Evolutionary conservation across 2,797 vertebrate species (phyloP), one percentile per base, ranked within the genome.

Genomic region (Chaetodon trifasciatus): DNA sequence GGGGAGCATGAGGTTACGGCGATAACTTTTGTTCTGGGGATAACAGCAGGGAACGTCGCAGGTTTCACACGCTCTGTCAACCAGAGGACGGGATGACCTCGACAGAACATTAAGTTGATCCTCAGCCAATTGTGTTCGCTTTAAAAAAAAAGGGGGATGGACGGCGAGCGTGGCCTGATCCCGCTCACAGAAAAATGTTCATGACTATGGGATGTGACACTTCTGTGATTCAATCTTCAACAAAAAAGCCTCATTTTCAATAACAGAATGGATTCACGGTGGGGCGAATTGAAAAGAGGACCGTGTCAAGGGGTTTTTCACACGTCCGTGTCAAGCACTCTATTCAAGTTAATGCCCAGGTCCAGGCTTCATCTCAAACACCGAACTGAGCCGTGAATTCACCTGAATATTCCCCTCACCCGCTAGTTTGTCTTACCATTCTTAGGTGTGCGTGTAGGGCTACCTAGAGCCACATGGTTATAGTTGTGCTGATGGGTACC

Each of bases 401-500:
- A 42, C 56, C 73, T 55, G 35, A 63, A 66, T 42, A 56, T 53
- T 23, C 63, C 62, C 72, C 69, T 73, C 70, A 65, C 67, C 40
- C 13, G 32, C 81, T 79, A 81, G 70, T 52, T 78, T 67, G 75
- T 93, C 98, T 99, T 97, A 98, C 98, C 97, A 95, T 97, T 97
- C 93, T 97, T 97, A 94, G 97, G 97, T 86, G 97, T 98, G 94
- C 97, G 97, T 93, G 96, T 96, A 76, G 97, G 96, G 94, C 97
- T 98, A 96, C 96, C 95, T 96, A 97, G 94, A 95, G 97, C 96
- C 93, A 97, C 96, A 94, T 98, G 97, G 94, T 98, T 99, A 96
- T 97, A 98, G 96, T 95, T 97, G 96, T 96, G 97, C 84, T 97
- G 97, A 93, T 97, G 97, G 92, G 96, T 96, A 96, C 97, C 98